These are phyloP conservation scores for Rapana venosa DNA, from an alignment of 2,888 invertebrate genomes.

Conservation along the genomic window DNA sequence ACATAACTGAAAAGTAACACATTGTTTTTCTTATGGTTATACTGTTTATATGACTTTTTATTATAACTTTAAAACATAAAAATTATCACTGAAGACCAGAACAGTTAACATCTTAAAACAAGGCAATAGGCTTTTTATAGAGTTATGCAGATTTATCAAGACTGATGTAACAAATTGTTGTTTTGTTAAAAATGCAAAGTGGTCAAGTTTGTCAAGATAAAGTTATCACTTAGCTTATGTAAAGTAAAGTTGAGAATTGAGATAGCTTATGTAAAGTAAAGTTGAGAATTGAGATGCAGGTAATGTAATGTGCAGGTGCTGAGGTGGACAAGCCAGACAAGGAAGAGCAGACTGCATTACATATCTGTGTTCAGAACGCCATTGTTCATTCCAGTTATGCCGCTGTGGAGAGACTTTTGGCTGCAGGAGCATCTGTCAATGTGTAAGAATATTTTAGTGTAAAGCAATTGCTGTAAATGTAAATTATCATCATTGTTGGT, in stretches of 20 bases:
- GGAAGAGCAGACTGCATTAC: constrained; percentile 77
- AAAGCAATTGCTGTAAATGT: not conserved
- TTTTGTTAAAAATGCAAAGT: no score
- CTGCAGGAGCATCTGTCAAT: constrained; percentile 75
- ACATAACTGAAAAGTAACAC: no score
- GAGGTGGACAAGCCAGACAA: constrained; percentile 77
- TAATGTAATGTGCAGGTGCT: constrained; percentile 69
- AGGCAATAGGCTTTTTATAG: no score
- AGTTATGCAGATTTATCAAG: no score
- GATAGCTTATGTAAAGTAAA: not conserved
- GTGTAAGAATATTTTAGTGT: constrained; percentile 62
- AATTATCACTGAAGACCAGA: no score
- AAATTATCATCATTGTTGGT: not conserved
- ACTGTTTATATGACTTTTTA: no score
- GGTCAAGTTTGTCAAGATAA: no score
- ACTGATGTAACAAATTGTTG: no score
- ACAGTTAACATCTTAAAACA: no score
- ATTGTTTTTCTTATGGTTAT: no score
- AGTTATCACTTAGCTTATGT: no score
- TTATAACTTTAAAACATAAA: no score
- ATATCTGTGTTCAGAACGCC: constrained; percentile 79
- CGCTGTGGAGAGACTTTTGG: constrained; percentile 73
- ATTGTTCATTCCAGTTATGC: constrained; percentile 77
- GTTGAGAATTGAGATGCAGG: not conserved
- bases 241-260: not conserved